These are phyloP conservation scores for Tinea trinotella DNA, from an alignment of 2,888 invertebrate genomes.

Conservation along the genomic window DNA sequence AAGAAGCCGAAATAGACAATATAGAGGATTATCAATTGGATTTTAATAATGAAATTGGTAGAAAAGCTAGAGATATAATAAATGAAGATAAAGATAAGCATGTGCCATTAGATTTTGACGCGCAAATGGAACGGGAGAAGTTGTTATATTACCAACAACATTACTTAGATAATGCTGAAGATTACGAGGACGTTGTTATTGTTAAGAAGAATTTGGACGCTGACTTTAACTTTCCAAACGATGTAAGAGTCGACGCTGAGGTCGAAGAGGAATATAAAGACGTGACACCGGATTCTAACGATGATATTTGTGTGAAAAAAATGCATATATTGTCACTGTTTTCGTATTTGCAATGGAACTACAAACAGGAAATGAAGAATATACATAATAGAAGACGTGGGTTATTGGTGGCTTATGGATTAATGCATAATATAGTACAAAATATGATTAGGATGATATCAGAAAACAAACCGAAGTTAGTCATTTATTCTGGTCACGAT, in stretches of 20 bases:
- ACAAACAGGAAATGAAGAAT: conserved; percentile 75
- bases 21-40: conserved; percentile 62
- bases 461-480: conserved; percentile 80
- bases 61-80: conserved; percentile 58
- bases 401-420: conserved; percentile 83
- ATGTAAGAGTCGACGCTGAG: conserved; percentile 54
- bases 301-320: conserved; percentile 74
- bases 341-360: conserved; percentile 87
- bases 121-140: conserved; percentile 67
- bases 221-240: conserved; percentile 66
- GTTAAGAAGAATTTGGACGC: conserved; percentile 66
- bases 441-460: conserved; percentile 87
- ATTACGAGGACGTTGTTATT: conserved; percentile 61
- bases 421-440: conserved; percentile 84
- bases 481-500: conserved; percentile 93
- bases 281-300: conserved; percentile 48
- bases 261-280: conserved; percentile 57
- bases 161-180: conserved; percentile 51
- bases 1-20: conserved; percentile 57
- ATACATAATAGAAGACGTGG: conserved; percentile 76
- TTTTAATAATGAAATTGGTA: conserved; percentile 56
- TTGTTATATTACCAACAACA: conserved; percentile 60
- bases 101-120: conserved; percentile 56
- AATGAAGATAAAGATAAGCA: conserved; percentile 47
- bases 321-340: conserved; percentile 85